Evolutionary conservation across 1,140 invertebrate species (phyloP).

Genomic region (Idris sp.): DNA sequence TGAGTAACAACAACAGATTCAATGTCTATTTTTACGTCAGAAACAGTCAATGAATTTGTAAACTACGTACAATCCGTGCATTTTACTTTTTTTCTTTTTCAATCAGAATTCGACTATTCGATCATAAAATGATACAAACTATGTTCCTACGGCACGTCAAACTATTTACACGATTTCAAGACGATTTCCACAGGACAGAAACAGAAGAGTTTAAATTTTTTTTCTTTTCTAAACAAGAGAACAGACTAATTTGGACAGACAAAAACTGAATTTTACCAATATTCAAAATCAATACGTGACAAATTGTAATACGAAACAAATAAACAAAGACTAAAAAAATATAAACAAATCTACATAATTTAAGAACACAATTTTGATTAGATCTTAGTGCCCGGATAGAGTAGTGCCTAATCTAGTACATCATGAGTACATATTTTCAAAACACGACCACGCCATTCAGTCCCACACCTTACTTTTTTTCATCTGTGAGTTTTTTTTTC

Average conservation of each 20-base stretch:
- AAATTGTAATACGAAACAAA: constrained; percentile 7
- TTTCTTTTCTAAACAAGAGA: too few relatives aligned
- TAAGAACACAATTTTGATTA: constrained; percentile 47
- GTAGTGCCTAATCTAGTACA: constrained; percentile 71
- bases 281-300: too few relatives aligned
- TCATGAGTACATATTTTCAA: constrained; percentile 41
- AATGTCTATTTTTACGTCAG: constrained; percentile 16
- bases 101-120: constrained; percentile 17
- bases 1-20: constrained; percentile 18
- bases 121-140: constrained; percentile 20
- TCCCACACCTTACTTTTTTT: constrained; percentile 23
- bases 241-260: constrained; percentile 1
- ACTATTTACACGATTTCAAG: constrained; percentile 29
- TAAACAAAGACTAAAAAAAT: constrained; percentile 26
- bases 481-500: constrained; percentile 1
- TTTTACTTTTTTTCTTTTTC: too few relatives aligned
- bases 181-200: constrained; percentile 7
- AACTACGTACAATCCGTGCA: constrained; percentile 35
- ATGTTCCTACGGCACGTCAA: constrained; percentile 41
- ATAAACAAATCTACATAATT: constrained; percentile 31
- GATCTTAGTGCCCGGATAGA: constrained; percentile 77
- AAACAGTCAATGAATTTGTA: constrained; percentile 5
- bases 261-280: too few relatives aligned
- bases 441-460: constrained; percentile 53
- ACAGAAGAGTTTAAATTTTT: constrained; percentile 11